These are phyloP conservation scores for Archips crataeganus DNA, from an alignment of 2,888 invertebrate species.

Conservation along the genomic window DNA sequence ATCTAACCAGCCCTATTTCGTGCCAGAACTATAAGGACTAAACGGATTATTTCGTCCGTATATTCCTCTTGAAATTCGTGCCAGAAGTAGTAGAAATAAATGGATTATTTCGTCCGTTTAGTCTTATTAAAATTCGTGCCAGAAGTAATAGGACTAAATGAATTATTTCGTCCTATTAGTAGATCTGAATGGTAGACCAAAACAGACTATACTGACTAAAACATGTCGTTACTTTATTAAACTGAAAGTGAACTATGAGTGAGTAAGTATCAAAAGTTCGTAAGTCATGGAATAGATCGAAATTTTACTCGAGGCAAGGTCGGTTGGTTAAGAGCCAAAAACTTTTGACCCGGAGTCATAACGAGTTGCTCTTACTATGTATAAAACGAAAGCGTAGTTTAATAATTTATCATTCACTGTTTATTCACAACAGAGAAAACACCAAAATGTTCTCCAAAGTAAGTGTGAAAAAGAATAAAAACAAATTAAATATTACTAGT, in stretches of 20 bases:
- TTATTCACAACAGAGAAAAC: slow-evolving; percentile 53
- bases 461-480: slow-evolving; percentile 47
- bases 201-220: too few species aligned
- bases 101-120: too few species aligned
- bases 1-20: too few species aligned
- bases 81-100: too few species aligned
- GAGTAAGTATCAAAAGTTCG: background rate
- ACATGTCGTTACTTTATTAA: too few species aligned
- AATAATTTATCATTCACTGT: slow-evolving; percentile 51
- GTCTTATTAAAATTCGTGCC: too few species aligned
- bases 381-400: slow-evolving; percentile 43
- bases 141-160: too few species aligned
- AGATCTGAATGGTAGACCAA: too few species aligned
- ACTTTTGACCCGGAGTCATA: slow-evolving; percentile 43
- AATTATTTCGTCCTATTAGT: too few species aligned
- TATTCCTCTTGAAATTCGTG: too few species aligned
- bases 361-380: slow-evolving; percentile 48
- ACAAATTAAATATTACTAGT: background rate
- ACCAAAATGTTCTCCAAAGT: slow-evolving; percentile 71
- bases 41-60: too few species aligned
- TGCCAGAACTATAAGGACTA: too few species aligned
- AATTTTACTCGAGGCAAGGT: slow-evolving; percentile 60
- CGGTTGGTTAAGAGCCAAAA: slow-evolving; percentile 48
- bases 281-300: slow-evolving; percentile 45
- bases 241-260: background rate